A percentile compares a stretch with the other conserved stretches of the same genome.
phyloP scores from a whole-genome alignment of 1,140 invertebrate genomes.

The Zaprionus capensis region DNA sequence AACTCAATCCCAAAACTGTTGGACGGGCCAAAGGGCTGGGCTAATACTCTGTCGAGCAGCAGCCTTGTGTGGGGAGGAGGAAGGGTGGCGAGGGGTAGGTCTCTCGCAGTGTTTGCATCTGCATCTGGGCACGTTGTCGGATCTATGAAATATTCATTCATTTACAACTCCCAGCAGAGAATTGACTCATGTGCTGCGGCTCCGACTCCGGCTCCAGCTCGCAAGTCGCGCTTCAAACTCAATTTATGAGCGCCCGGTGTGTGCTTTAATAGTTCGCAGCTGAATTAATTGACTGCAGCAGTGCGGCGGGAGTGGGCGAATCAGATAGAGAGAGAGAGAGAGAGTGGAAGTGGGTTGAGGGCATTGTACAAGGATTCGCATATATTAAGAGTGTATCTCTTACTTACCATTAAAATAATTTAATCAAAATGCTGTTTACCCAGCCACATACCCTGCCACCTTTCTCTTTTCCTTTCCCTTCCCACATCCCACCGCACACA shows the following conservation, averaged over 20 bases:
- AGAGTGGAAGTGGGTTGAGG: slow-evolving; percentile 17
- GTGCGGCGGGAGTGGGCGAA: background rate
- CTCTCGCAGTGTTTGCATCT: slow-evolving; percentile 49
- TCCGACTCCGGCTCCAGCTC: slow-evolving; percentile 20
- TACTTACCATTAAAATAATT: slow-evolving; percentile 79
- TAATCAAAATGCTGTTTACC: slow-evolving; percentile 78
- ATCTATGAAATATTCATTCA: slow-evolving; percentile 81
- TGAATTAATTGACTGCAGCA: slow-evolving; percentile 76
- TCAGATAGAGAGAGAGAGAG: background rate
- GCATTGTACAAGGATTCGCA: slow-evolving; percentile 24
- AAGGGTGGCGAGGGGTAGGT: slow-evolving; percentile 31
- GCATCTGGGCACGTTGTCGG: slow-evolving; percentile 63
- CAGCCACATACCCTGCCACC: slow-evolving; percentile 1
- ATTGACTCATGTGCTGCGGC: slow-evolving; percentile 68
- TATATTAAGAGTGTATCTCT: slow-evolving; percentile 72
- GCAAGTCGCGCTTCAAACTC: slow-evolving; percentile 51
- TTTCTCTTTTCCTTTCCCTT: background rate
- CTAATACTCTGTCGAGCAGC: slow-evolving; percentile 31
- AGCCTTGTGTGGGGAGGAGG: slow-evolving; percentile 22
- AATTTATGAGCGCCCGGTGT: slow-evolving; percentile 81
- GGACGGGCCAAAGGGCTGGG: slow-evolving; percentile 16
- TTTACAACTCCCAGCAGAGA: slow-evolving; percentile 73
- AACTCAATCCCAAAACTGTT: slow-evolving; percentile 30
- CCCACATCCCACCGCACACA: slow-evolving; percentile 17
- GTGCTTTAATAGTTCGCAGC: slow-evolving; percentile 81